Percentiles rank a stretch among this genome's conserved stretches.
Conservation (phyloP, 2,888 invertebrate genomes). For the Diarsia mendica region DNA sequence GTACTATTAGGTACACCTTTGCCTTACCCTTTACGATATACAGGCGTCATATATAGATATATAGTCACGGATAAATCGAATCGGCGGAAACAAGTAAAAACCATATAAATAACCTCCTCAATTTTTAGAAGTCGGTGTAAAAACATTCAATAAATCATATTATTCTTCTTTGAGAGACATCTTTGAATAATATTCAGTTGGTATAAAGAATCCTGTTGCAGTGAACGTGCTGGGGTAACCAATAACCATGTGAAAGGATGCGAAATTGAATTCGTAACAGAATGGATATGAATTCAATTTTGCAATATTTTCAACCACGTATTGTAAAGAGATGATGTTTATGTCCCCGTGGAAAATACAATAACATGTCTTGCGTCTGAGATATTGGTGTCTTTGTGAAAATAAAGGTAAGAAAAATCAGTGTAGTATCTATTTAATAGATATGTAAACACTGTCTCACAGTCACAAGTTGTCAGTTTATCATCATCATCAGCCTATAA, state of each 20-base stretch:
- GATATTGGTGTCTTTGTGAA: no score
- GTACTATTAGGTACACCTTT: no score
- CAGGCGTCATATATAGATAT: no score
- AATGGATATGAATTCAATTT: slow-evolving; percentile 34
- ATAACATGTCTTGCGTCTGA: not conserved
- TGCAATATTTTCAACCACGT: slow-evolving; percentile 24
- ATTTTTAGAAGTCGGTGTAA: not conserved
- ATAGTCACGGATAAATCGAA: not conserved
- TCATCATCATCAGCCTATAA: no score
- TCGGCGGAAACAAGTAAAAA: not conserved
- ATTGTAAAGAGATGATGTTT: not conserved
- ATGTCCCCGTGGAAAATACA: slow-evolving; percentile 2
- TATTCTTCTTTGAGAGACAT: not conserved
- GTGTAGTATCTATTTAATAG: no score
- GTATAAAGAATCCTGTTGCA: slow-evolving; percentile 8
- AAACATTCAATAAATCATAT: not conserved
- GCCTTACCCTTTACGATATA: no score
- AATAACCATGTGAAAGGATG: not conserved
- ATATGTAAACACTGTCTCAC: no score
- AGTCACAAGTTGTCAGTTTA: no score
- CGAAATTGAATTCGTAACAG: slow-evolving; percentile 6
- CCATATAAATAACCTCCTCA: not conserved
- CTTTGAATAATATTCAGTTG: not conserved
- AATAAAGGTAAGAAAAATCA: not conserved
- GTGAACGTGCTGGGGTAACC: slow-evolving; percentile 3